Base-by-base conservation (phyloP, 2,797 vertebrate genomes). In the Sphenodon punctatus region DNA sequence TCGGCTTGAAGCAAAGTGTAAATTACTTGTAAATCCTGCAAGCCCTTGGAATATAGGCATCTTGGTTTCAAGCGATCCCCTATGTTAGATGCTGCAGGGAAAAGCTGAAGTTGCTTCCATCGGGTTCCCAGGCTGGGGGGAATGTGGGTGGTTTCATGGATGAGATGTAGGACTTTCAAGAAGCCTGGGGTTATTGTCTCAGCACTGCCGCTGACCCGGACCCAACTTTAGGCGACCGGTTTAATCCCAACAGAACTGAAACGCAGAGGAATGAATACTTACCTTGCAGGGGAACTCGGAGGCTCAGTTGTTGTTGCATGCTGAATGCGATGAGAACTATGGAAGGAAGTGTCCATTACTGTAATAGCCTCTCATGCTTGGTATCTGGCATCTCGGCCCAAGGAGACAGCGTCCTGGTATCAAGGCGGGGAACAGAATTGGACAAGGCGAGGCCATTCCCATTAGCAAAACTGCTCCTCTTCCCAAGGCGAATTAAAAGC, bases 181-280 rank as follows among this genome's bases (percentile, higher is more conserved):
- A 19, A 34, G 30, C 7, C 19, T 20, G 0, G 1, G 63, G 56
- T 59, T 49, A 2, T 4, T 15, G 32, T 59, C 8, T 17, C 2
- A 19, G 23, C 61, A 51, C 1, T 0, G 0, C 63, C 60, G 7
- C 32, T 19, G 27, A 67, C 19, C n/a, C n/a, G n/a, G n/a, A n/a
- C n/a, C n/a, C n/a, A n/a, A n/a, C n/a, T n/a, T n/a, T n/a, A n/a
- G n/a, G n/a, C n/a, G n/a, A n/a, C n/a, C n/a, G n/a, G n/a, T n/a
- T n/a, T n/a, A n/a, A n/a, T n/a, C n/a, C n/a, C n/a, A n/a, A n/a
- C n/a, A n/a, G n/a, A n/a, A n/a, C n/a, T n/a, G n/a, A n/a, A n/a
- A n/a, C n/a, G n/a, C n/a, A 30, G 30, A 30, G 19, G 34, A 34
- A 13, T 32, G 30, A 34, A 10, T 17, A 30, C 51, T 53, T 17